Evolutionary conservation across 1,140 invertebrate species (phyloP).

Genomic region (Scaptomyza pallida): DNA sequence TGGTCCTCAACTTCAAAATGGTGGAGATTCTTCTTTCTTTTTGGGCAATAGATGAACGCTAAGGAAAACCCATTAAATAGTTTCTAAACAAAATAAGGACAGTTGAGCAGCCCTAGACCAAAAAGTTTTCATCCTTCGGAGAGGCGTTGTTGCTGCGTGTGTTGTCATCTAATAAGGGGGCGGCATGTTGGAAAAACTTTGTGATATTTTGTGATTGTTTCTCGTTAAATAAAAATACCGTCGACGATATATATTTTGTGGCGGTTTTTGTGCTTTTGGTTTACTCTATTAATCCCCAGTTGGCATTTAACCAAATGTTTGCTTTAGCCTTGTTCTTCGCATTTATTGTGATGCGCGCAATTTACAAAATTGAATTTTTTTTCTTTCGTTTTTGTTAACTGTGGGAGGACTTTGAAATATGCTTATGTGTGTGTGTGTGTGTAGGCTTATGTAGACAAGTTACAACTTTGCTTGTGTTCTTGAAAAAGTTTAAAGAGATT

Average conservation of each 20-base stretch:
- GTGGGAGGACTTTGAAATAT: neutral
- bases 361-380: conserved; percentile 48
- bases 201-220: conserved; percentile 60
- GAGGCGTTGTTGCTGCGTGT: conserved; percentile 17
- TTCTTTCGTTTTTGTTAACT: too few species aligned
- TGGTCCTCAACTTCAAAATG: conserved; percentile 39
- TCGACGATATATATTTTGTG: conserved; percentile 37
- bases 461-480: neutral
- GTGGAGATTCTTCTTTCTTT: conserved; percentile 17
- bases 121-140: conserved; percentile 24
- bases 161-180: conserved; percentile 52
- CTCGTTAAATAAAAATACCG: conserved; percentile 57
- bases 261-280: conserved; percentile 27
- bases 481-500: neutral
- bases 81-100: conserved; percentile 50
- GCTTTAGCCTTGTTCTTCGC: conserved; percentile 30
- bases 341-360: conserved; percentile 43
- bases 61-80: conserved; percentile 56
- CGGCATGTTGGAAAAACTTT: conserved; percentile 28
- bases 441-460: neutral
- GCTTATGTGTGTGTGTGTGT: neutral
- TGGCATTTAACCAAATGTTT: conserved; percentile 59
- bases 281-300: conserved; percentile 59
- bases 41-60: conserved; percentile 31
- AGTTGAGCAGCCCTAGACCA: conserved; percentile 20